Evolutionary conservation across 2,888 invertebrate genomes (phyloP).

Genomic region (Chrysolina haemoptera): DNA sequence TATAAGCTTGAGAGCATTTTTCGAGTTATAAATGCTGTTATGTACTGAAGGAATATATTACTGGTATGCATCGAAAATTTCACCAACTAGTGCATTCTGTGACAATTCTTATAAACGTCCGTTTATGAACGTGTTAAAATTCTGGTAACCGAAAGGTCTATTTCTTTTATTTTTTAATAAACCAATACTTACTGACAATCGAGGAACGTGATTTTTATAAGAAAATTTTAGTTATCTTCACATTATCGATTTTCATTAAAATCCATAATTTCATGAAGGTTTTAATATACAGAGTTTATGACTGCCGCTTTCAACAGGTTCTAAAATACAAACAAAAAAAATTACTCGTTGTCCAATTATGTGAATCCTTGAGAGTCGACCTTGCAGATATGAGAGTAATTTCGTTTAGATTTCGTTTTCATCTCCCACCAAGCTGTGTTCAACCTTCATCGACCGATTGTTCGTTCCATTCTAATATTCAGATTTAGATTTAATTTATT

Average conservation of each 20-base stretch:
- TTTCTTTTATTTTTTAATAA: no score
- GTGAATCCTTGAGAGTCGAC: not conserved
- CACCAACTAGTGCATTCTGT: no score
- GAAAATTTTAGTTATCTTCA: no score
- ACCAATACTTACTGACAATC: no score
- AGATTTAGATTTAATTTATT: not conserved
- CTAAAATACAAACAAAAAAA: not conserved
- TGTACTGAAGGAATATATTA: no score
- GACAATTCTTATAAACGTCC: no score
- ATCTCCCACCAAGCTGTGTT: not conserved
- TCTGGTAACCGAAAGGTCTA: no score
- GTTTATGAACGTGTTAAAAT: no score
- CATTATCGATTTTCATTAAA: not conserved
- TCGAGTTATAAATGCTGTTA: no score
- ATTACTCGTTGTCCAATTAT: not conserved
- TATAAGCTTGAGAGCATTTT: no score
- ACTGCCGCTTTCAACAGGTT: not conserved
- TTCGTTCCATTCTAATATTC: not conserved
- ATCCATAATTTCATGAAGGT: not conserved
- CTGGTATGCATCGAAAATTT: no score
- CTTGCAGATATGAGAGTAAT: slow-evolving; percentile 16
- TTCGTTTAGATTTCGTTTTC: not conserved
- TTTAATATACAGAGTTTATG: not conserved
- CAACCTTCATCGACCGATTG: not conserved
- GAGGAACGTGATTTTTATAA: no score